A percentile compares a stretch with the other conserved stretches of the same genome.
Evolutionary conservation across 2,888 invertebrate genomes (phyloP).

Genomic region (Augiades crinisus): DNA sequence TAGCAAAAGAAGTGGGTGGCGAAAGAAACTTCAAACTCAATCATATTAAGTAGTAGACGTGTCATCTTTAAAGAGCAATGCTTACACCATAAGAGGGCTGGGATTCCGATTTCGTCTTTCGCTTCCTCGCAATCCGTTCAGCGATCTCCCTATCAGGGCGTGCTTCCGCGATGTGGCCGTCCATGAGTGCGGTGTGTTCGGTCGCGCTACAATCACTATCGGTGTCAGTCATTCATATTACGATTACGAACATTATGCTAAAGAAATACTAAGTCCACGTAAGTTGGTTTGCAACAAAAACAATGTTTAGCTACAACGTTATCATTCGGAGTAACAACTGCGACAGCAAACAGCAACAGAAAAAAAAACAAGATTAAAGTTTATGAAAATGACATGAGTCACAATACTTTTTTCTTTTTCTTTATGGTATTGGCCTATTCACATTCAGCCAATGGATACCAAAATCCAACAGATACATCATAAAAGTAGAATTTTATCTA

Average conservation of each 20-base stretch:
- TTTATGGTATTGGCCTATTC: too few relatives aligned
- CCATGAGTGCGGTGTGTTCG: constrained; percentile 92
- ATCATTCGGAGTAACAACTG: not conserved
- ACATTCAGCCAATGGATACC: too few relatives aligned
- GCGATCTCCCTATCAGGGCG: constrained; percentile 79
- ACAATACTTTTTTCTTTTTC: too few relatives aligned
- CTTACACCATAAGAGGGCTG: constrained; percentile 79
- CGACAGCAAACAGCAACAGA: not conserved
- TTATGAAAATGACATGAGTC: too few relatives aligned
- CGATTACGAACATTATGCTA: constrained; percentile 10
- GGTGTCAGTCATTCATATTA: constrained; percentile 66
- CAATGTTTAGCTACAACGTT: not conserved
- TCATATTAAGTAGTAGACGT: not conserved
- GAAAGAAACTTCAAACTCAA: too few relatives aligned
- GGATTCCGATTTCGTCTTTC: constrained; percentile 75
- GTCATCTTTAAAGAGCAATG: not conserved
- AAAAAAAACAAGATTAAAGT: too few relatives aligned
- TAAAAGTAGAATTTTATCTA: too few relatives aligned
- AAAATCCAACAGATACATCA: too few relatives aligned
- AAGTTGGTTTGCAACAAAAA: not conserved
- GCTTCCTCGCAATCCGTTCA: constrained; percentile 78
- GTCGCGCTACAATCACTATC: constrained; percentile 79
- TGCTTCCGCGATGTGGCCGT: constrained; percentile 88
- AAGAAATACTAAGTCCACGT: not conserved
- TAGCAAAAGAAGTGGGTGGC: too few relatives aligned